Evolutionary conservation across 2,113 vertebrate species (phyloP), one percentile per base, ranked within the genome.

Genomic region (Proteles cristata): DNA sequence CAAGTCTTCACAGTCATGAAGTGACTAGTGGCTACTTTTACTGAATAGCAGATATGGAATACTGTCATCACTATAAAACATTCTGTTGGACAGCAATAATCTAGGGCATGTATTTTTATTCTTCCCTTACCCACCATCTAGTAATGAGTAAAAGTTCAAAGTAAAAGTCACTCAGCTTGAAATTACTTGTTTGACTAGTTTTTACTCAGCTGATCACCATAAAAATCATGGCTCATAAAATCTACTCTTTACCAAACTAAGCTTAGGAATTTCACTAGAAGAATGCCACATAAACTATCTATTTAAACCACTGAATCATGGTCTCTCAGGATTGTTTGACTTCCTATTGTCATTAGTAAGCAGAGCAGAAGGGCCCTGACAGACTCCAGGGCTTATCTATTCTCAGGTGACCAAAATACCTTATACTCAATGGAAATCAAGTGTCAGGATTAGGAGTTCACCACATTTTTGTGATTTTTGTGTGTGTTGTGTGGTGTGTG

Each of bases 131-230:
- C 81, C 12, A 84, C 23, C 4, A 76, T 26, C 58, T 55, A 95
- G 71, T 88, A 90, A 61, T 71, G 87, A 92, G 7, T 88, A 81
- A 66, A 10, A 77, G 50, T 79, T 53, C 77, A 90, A 82, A 83
- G 43, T 81, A 48, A 5, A 77, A 92, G 28, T 87, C 31, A 96
- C 66, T 92, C 16, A 71, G 58, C 39, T 55, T 87, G 63, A 90
- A 90, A 92, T 82, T 74, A 90, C 45, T 89, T 88, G 15, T 63
- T 86, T 65, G 77, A 77, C 28, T 84, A 68, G 7, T 84, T 88
- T 88, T 88, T 88, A 28, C 35, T 88, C 92, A 96, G 90, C 85
- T 82, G 33, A 92, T 84, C 26, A 95, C 9, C 48, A 73, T 71
- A 58, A 92, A 80, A 92, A 65, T 89, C n/a, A 45, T 1, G 0